Base-by-base conservation (phyloP, 2,113 vertebrate genomes). In the Hemibagrus wyckioides region DNA sequence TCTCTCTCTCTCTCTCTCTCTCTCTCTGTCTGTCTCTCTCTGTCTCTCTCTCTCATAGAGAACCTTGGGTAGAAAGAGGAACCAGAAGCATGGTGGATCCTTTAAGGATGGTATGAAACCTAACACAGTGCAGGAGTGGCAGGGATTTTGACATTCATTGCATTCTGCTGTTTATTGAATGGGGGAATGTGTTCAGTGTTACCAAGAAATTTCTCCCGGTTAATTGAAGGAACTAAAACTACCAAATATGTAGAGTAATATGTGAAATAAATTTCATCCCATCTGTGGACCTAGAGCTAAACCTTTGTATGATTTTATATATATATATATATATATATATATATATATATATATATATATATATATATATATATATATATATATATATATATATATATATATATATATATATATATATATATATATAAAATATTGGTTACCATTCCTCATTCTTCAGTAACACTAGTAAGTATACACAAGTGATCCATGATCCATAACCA, bases 101-200 rank as follows among this genome's bases (percentile, higher is more conserved):
- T 99, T 99, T 95, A 99, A 99, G 94, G 97, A 99, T 6, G 97
- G 98, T 99, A 95, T 92, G 96, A 95, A 14, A n/a, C 44, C 23
- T 54, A 77, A 54, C n/a, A 77, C 75, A n/a, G 21, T 73, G 39
- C 39, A n/a, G 73, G 44, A 52, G 15, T 79, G 75, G 48, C 9
- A 52, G 48, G 21, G 28, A 79, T 79, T 52, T 77, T 50, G 44
- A 50, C 13, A 30, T n/a, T 77, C 14, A 6, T 84, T 54, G 21
- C 28, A 76, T 30, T 71, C 63, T 15, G 48, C 6, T 56, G 48
- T 84, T 71, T 6, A 52, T 30, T 50, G 0, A 8, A 30, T 52
- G 1, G 6, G 5, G 48, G 28, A n/a, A 30, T 33, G 28, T 77
- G 25, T 28, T 75, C 71, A 48, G 28, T 1, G 41, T 41, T 73